phyloP scores from a whole-genome alignment of 1,140 invertebrate species.

The Panonychus citri region DNA sequence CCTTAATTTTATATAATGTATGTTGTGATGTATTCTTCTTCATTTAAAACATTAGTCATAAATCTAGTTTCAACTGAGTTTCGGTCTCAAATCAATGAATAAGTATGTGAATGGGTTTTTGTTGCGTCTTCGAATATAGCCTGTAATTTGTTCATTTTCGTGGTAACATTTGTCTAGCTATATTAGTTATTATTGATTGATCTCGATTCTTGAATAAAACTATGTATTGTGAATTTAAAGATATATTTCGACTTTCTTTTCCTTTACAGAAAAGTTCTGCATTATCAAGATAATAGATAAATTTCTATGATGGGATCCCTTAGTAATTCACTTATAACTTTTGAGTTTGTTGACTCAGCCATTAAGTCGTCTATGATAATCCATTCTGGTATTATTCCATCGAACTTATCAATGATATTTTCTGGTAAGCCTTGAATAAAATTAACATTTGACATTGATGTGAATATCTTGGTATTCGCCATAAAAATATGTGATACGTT shows the following conservation, averaged over 20 bases:
- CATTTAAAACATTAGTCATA: not conserved
- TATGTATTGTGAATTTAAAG: not conserved
- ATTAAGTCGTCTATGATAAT: not conserved
- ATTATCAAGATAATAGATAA: not conserved
- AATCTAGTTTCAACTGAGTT: not conserved
- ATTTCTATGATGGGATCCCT: not conserved
- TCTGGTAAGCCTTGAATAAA: no score
- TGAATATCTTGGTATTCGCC: no score
- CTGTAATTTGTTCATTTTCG: not conserved
- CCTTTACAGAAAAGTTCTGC: not conserved
- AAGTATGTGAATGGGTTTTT: not conserved
- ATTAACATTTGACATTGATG: no score
- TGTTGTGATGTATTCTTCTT: no score
- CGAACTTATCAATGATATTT: no score
- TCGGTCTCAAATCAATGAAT: not conserved
- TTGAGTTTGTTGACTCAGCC: slow-evolving; percentile 3
- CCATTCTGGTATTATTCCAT: not conserved
- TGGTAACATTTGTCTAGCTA: not conserved
- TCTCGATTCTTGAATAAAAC: not conserved
- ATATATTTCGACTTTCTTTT: not conserved
- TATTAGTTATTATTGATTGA: not conserved
- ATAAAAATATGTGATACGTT: no score
- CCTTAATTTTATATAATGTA: no score
- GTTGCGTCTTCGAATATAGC: not conserved
- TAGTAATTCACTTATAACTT: not conserved